Conservation (phyloP, 2,888 invertebrate genomes). For the Isoperla grammatica region DNA sequence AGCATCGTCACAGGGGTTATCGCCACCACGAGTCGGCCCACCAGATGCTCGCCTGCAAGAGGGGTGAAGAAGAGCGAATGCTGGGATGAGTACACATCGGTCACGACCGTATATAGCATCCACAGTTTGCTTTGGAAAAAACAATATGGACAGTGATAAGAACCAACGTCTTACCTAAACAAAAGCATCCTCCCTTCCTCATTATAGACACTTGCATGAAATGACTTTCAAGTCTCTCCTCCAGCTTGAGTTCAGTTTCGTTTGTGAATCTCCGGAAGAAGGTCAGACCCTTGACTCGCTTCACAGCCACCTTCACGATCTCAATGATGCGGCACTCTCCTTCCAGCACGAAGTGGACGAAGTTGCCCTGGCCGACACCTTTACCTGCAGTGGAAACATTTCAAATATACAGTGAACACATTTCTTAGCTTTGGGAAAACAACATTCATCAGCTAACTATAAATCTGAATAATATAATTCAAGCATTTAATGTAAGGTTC, state of each 20-base stretch:
- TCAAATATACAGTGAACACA: too few relatives aligned
- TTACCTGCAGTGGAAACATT: slow-evolving; percentile 40
- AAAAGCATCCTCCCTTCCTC: slow-evolving; percentile 58
- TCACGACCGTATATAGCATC: too few relatives aligned
- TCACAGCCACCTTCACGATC: slow-evolving; percentile 40
- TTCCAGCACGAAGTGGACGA: slow-evolving; percentile 52
- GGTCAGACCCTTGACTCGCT: neutral
- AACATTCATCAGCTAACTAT: too few relatives aligned
- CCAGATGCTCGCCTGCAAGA: slow-evolving; percentile 54
- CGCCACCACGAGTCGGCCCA: slow-evolving; percentile 61
- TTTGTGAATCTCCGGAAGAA: neutral
- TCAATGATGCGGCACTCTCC: slow-evolving; percentile 58
- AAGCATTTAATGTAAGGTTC: too few relatives aligned
- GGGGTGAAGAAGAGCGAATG: too few relatives aligned
- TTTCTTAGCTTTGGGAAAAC: too few relatives aligned
- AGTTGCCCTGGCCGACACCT: slow-evolving; percentile 45
- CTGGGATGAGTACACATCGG: too few relatives aligned
- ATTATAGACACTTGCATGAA: slow-evolving; percentile 54
- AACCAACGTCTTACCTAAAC: slow-evolving; percentile 56
- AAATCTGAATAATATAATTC: too few relatives aligned
- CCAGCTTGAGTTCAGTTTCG: neutral
- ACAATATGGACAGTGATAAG: too few relatives aligned
- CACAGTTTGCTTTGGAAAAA: too few relatives aligned
- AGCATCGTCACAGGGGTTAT: slow-evolving; percentile 58
- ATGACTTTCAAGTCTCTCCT: slow-evolving; percentile 35